Base-by-base conservation (phyloP, 2,113 vertebrate genomes). In the Lethenteron reissneri region DNA sequence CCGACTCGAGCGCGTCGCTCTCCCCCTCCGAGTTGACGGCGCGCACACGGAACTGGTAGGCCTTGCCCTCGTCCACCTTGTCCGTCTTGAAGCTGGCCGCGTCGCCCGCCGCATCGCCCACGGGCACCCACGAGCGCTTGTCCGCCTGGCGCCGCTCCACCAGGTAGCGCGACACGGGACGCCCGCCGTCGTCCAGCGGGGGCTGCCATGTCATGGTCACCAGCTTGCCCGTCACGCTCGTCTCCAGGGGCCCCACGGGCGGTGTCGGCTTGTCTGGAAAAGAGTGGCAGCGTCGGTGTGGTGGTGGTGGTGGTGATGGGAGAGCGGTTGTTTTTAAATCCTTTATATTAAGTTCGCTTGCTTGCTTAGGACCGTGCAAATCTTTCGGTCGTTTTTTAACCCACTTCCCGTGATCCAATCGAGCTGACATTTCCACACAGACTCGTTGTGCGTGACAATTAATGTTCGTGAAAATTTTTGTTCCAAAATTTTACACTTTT, bases 11-110 rank as follows among this genome's bases (percentile, higher is more conserved):
- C 0, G 82, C 56, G 0, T 88, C 80, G 0, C 89, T 81, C 1
- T 76, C 58, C 11, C 87, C 88, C 77, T 90, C 85, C 0, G 81
- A 78, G 19, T 80, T 91, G 76, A 84, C 76, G 0, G 89, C 86
- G 13, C 77, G 81, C 76, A 91, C 83, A 3, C 80, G 83, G 79
- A 88, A 92, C 78, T 79, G 76, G 75, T 88, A 92, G 77, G 81
- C 87, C 74, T 71, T 80, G 71, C 86, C 86, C 73, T 76, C 81
- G 56, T 84, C 82, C 71, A 87, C 83, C 15, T 78, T 80, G 72
- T 75, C 77, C 0, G 83, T 85, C 1, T 81, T 85, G 78, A 85
- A 88, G 70, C 75, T 80, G 15, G 79, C 81, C 58, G 74, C 78
- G 76, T 79, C 80, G 11, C 75, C 76, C 1, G 76, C 76, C 69